Percentiles rank a stretch among this genome's conserved stretches.
phyloP scores from a whole-genome alignment of 2,888 invertebrate species.

The Mesorhabditis sp. region DNA sequence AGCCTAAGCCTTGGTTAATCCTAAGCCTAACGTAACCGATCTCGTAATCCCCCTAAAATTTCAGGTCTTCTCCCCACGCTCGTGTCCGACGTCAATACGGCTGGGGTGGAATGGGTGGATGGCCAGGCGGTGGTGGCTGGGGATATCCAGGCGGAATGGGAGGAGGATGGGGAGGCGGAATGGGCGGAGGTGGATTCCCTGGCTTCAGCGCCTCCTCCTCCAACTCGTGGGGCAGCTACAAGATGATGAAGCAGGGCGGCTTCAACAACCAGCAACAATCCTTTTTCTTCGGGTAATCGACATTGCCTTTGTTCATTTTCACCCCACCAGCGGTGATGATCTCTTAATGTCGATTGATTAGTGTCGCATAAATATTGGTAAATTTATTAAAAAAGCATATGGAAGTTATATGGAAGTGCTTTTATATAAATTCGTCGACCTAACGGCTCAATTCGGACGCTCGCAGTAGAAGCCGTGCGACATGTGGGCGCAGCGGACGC shows the following conservation, averaged over 20 bases:
- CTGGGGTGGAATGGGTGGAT: neutral
- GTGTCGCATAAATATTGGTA: neutral
- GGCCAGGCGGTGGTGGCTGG: neutral
- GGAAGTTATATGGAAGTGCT: neutral
- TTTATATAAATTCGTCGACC: neutral
- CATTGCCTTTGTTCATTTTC: neutral
- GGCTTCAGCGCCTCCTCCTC: neutral
- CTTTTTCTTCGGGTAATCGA: neutral
- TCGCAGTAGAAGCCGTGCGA: slow-evolving; percentile 3
- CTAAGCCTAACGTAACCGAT: no score
- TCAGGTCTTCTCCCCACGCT: neutral
- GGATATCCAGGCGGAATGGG: slow-evolving; percentile 2
- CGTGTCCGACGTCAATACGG: neutral
- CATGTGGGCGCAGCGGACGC: slow-evolving; percentile 5
- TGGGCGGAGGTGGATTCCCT: slow-evolving; percentile 3
- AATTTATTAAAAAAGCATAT: neutral
- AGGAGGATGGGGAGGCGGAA: neutral
- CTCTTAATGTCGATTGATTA: neutral
- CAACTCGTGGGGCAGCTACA: neutral
- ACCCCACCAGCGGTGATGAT: neutral
- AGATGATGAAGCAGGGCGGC: neutral
- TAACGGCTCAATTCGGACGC: neutral
- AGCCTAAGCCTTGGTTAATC: no score
- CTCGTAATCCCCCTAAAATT: no score
- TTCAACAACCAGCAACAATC: slow-evolving; percentile 4